Conservation (phyloP, 2,888 invertebrate genomes). For the Cosmopolites sordidus region DNA sequence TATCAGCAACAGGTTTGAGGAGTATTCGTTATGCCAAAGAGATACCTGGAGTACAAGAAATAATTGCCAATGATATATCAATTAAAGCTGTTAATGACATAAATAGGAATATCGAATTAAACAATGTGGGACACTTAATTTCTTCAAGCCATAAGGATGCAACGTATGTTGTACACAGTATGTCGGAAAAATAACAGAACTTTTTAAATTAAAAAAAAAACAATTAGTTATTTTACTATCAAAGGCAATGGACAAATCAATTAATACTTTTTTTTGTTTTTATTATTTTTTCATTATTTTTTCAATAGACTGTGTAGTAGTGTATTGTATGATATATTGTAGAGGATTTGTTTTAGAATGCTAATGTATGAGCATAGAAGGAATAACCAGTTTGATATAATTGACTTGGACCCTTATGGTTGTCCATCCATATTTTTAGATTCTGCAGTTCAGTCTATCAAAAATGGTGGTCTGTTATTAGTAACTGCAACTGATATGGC, state of each 20-base stretch:
- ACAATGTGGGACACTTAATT: constrained; percentile 71
- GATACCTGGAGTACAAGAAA: constrained; percentile 71
- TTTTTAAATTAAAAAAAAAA: too few relatives aligned
- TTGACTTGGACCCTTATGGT: constrained; percentile 98
- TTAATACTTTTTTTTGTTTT: too few relatives aligned
- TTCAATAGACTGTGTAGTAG: neutral
- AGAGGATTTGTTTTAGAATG: constrained; percentile 57
- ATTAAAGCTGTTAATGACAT: constrained; percentile 82
- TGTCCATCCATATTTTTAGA: constrained; percentile 91
- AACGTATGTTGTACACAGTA: constrained; percentile 60
- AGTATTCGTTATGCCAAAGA: constrained; percentile 97
- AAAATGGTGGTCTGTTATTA: constrained; percentile 80
- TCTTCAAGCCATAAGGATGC: constrained; percentile 82
- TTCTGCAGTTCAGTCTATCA: constrained; percentile 75
- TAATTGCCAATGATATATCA: constrained; percentile 91
- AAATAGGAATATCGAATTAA: constrained; percentile 69
- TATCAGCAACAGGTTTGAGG: constrained; percentile 92
- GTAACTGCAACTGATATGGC: constrained; percentile 98
- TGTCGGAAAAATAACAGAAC: too few relatives aligned
- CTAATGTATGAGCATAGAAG: constrained; percentile 77
- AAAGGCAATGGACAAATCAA: too few relatives aligned
- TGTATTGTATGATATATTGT: too few relatives aligned
- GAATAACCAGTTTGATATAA: constrained; percentile 72
- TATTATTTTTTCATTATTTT: neutral
- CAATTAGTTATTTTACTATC: too few relatives aligned